Base-by-base conservation (phyloP, 2,113 vertebrate genomes). In the Platichthys flesus region DNA sequence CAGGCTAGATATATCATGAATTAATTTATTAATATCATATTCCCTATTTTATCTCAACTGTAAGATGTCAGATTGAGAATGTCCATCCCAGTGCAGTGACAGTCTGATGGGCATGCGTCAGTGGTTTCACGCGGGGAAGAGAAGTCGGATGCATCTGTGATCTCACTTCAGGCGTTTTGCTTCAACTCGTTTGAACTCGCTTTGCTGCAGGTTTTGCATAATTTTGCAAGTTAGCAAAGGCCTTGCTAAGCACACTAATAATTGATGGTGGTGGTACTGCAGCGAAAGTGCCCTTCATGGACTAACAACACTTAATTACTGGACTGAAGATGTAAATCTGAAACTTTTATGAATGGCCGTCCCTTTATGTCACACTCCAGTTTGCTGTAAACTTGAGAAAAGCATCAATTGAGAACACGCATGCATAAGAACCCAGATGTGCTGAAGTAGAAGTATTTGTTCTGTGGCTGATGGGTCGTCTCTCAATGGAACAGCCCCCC, bases 131-230 rank as follows among this genome's bases (percentile, higher is more conserved):
- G 37, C 0, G 8, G 37, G 9, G 9, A 26, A 26, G 37, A 10
- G 10, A 12, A 12, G 40, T 12, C 40, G 16, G 45, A 49, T 7
- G 15, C 16, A 16, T 18, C 45, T 49, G 15, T 18, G 45, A 49
- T 49, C 45, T 49, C 45, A 18, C 16, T 15, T 49, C 13, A 6
- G 45, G 40, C 40, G 12, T 42, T 42, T 42, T 13, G 40, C 40
- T 42, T 42, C 40, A 42, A 13, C 40, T 18, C 45, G 15, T 18
- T 15, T 49, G 16, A 49, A 49, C 45, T 49, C 0, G 45, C 45
- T 18, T 54, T 12, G 9, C 28, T n/a, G 35, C 35, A 13, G 74
- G 84, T 73, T 86, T 84, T 78, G 47, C 74, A 76, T 85, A 74
- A 70, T 67, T 83, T 81, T 51, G 63, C 63, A 72, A 79, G 52